Base-by-base conservation (phyloP, 2,797 vertebrate genomes). In the Picus viridis region DNA sequence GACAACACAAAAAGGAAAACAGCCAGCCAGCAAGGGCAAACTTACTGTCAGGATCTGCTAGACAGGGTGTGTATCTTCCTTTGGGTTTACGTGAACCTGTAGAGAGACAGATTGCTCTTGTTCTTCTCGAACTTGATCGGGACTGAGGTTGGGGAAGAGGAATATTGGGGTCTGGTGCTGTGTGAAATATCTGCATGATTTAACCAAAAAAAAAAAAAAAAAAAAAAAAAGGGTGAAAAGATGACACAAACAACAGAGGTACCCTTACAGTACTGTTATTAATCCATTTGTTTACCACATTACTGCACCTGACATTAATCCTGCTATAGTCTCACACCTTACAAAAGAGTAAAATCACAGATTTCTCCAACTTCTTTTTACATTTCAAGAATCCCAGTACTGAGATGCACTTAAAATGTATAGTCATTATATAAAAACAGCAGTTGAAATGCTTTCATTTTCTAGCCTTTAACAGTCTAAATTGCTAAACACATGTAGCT, bases 1-100 rank as follows among this genome's bases (percentile, higher is more conserved):
- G 47, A n/a, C 7, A 72, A 69, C 53, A 54, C 58, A 53, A 71
- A 71, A 81, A 88, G 26, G 2, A 45, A 57, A 51, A n/a, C 12
- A 47, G 62, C 11, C 22, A 85, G 20, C n/a, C 57, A 27, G n/a
- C 6, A 12, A 83, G 29, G n/a, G 76, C 69, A 86, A 96, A 98
- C 99, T 98, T 97, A 99, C 99, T 99, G 83, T 99, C 99, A 2
- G 98, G 99, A 89, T 99, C 99, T 4, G 99, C 99, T 69, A 99
- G 97, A 97, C 99, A 99, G 0, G 99, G 99, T 17, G 98, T 98
- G 58, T 99, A 99, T 70, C 99, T 98, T 68, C 99, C 98, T 90
- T 97, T 98, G 68, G 99, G 98, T 92, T 98, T 99, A 92, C 98
- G 98, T 30, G 99, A 97, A 47, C 99, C 99, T 2, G 99, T 99